These are phyloP conservation scores for Oxyteleia sp. DNA, from an alignment of 2,888 invertebrate genomes.

Conservation along the genomic window DNA sequence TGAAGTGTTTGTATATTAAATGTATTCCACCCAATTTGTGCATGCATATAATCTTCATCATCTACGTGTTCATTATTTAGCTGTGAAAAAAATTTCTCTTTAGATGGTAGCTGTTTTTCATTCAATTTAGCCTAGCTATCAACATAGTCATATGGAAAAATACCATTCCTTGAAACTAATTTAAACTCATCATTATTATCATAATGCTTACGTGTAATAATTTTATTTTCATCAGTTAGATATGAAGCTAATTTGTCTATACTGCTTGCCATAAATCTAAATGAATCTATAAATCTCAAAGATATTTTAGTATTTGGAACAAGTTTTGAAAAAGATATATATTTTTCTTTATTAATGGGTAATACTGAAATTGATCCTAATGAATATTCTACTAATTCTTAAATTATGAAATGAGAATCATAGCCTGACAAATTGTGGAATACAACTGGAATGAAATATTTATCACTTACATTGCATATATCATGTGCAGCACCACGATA, in stretches of 20 bases:
- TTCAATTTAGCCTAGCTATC: no score
- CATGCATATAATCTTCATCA: conserved; percentile 18
- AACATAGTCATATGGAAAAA: no score
- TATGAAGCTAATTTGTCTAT: conserved; percentile 20
- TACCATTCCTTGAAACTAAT: conserved; percentile 1
- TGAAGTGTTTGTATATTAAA: conserved; percentile 1
- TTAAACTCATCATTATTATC: no score
- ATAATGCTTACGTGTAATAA: conserved; percentile 3
- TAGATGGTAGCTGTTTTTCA: neutral
- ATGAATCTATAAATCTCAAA: no score
- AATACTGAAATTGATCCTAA: conserved; percentile 18
- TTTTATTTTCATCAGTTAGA: conserved; percentile 3
- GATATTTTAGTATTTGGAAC: no score
- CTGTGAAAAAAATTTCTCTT: neutral
- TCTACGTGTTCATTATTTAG: conserved; percentile 2
- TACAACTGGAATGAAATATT: no score
- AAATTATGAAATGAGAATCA: conserved; percentile 28
- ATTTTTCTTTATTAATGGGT: conserved; percentile 60
- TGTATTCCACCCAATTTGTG: neutral
- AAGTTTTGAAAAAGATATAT: no score
- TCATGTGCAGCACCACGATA: conserved; percentile 10
- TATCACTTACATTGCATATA: conserved; percentile 5
- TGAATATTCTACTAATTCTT: conserved; percentile 8
- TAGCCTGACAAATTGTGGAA: no score
- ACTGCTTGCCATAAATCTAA: conserved; percentile 30